Evolutionary conservation across 2,888 invertebrate species (phyloP).

Genomic region (Leucophenga montana): DNA sequence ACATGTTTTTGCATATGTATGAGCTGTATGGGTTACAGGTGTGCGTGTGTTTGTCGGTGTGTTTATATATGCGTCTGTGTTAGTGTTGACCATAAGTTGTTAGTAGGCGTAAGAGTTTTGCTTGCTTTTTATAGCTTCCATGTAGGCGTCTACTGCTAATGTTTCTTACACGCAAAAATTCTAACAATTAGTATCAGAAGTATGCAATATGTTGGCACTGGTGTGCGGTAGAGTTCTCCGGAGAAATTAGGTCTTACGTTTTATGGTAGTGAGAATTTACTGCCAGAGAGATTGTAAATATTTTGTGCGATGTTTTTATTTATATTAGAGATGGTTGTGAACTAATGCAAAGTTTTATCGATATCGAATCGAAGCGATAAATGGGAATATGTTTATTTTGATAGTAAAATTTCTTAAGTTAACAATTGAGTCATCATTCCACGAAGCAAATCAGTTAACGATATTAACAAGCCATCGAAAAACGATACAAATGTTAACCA

Average conservation of each 20-base stretch:
- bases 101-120: slow-evolving; percentile 20
- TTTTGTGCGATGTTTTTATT: slow-evolving; percentile 8
- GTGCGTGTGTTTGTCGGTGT: slow-evolving; percentile 23
- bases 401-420: no score
- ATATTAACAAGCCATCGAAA: no score
- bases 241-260: slow-evolving; percentile 41
- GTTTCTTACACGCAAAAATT: slow-evolving; percentile 48
- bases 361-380: no score
- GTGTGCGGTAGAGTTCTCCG: neutral
- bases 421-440: no score
- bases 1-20: slow-evolving; percentile 13
- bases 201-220: neutral
- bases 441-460: no score
- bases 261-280: slow-evolving; percentile 28
- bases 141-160: slow-evolving; percentile 45
- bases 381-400: no score
- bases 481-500: no score
- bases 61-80: neutral
- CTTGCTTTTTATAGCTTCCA: slow-evolving; percentile 39
- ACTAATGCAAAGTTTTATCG: no score
- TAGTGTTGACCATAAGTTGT: slow-evolving; percentile 18
- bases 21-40: slow-evolving; percentile 20
- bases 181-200: slow-evolving; percentile 42
- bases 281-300: neutral
- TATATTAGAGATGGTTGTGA: neutral